These are phyloP conservation scores for Hipparchia sbordonii DNA, from an alignment of 2,888 invertebrate species.

Conservation along the genomic window DNA sequence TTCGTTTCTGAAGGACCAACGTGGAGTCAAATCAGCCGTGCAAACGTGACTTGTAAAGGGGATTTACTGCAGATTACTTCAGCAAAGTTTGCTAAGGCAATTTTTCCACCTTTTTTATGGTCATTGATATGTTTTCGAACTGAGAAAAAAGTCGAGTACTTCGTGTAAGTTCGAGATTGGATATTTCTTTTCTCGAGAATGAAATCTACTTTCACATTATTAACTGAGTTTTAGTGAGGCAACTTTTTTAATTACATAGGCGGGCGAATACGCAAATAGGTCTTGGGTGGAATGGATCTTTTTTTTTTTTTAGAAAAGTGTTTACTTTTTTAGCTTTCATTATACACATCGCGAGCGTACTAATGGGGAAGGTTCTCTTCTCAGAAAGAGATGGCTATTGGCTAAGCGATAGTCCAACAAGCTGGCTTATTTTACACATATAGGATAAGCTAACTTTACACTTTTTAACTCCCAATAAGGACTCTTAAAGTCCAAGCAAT, in stretches of 20 bases:
- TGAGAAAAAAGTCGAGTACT: constrained; percentile 15
- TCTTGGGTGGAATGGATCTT: background rate
- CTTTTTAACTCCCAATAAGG: no score
- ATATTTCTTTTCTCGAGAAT: constrained; percentile 13
- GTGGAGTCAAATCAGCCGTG: constrained; percentile 48
- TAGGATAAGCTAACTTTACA: no score
- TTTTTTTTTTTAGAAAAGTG: no score
- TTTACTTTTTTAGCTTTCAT: background rate
- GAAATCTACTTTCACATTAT: constrained; percentile 10
- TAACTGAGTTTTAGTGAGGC: background rate
- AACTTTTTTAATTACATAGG: constrained; percentile 1
- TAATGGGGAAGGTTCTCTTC: no score
- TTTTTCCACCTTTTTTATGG: constrained; percentile 33
- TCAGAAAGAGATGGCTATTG: no score
- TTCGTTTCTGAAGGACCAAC: constrained; percentile 22
- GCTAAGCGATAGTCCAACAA: no score
- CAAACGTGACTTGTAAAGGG: constrained; percentile 48
- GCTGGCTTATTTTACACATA: no score
- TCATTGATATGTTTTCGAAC: constrained; percentile 28
- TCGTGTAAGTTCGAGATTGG: constrained; percentile 16
- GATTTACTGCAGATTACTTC: constrained; percentile 58
- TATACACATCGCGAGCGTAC: no score
- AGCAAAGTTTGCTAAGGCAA: constrained; percentile 32
- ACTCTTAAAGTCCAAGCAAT: no score
- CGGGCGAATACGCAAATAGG: background rate